These are phyloP conservation scores for Marasmarcha lunaedactyla DNA, from an alignment of 2,888 invertebrate genomes.

Conservation along the genomic window DNA sequence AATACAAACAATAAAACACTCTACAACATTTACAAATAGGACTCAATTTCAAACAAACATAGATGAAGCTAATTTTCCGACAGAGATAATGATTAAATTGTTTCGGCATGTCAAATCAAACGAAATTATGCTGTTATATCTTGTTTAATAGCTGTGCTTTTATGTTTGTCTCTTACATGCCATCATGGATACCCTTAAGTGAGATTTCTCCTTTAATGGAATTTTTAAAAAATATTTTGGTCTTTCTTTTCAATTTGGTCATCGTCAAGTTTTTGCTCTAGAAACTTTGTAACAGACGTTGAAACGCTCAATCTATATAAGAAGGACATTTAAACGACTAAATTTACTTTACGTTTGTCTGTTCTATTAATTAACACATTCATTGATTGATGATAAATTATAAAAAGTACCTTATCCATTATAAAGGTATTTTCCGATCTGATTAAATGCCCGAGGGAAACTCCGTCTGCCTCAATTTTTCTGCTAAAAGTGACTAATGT, in stretches of 20 bases:
- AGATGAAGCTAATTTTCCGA: slow-evolving; percentile 38
- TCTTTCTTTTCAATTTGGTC: slow-evolving; percentile 5
- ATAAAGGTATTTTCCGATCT: too few species aligned
- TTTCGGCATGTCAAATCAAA: slow-evolving; percentile 70
- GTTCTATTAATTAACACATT: too few species aligned
- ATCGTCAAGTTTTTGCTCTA: neutral
- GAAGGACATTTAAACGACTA: too few species aligned
- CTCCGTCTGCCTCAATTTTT: too few species aligned
- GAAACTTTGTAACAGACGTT: too few species aligned
- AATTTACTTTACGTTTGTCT: too few species aligned
- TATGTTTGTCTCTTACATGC: slow-evolving; percentile 48
- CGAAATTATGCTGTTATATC: slow-evolving; percentile 70
- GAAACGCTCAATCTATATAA: too few species aligned
- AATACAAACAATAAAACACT: slow-evolving; percentile 24
- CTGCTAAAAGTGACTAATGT: too few species aligned
- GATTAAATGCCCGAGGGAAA: too few species aligned
- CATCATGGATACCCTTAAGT: slow-evolving; percentile 39
- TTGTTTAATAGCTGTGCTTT: slow-evolving; percentile 59
- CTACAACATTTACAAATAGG: slow-evolving; percentile 14
- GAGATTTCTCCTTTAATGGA: slow-evolving; percentile 45
- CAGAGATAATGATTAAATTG: slow-evolving; percentile 67
- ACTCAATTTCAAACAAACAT: neutral
- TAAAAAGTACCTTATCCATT: too few species aligned
- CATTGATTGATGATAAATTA: too few species aligned
- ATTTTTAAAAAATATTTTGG: slow-evolving; percentile 25